Evolutionary conservation across 2,888 invertebrate species (phyloP).

Genomic region (Eupithecia centaureata): DNA sequence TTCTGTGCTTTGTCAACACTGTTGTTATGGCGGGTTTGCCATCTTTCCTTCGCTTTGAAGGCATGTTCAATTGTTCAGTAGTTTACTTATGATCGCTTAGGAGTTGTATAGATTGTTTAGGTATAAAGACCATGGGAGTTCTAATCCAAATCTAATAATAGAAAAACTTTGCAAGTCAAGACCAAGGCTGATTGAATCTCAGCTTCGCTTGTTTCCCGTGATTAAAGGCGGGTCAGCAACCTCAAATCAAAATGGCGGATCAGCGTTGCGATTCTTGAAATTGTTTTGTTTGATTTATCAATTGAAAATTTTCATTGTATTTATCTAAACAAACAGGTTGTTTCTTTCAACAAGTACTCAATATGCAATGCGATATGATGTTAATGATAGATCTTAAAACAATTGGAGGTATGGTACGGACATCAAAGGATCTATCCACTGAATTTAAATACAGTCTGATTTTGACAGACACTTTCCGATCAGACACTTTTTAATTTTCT

Average conservation of each 20-base stretch:
- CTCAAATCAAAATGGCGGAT: slow-evolving; percentile 41
- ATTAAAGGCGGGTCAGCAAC: slow-evolving; percentile 39
- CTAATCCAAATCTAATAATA: slow-evolving; percentile 4
- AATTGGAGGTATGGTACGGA: too few species aligned
- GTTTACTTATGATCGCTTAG: too few species aligned
- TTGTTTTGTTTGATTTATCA: slow-evolving; percentile 29
- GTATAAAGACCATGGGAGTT: not conserved
- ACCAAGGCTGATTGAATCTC: slow-evolving; percentile 33
- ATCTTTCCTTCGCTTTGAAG: too few species aligned
- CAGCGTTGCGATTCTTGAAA: slow-evolving; percentile 36
- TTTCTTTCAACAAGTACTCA: not conserved
- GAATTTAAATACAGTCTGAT: not conserved
- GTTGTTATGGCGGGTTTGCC: too few species aligned
- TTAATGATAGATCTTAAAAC: not conserved
- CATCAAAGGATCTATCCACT: too few species aligned
- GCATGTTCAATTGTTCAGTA: too few species aligned
- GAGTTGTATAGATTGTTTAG: too few species aligned
- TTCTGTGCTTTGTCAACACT: too few species aligned
- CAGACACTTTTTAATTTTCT: too few species aligned
- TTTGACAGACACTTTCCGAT: too few species aligned
- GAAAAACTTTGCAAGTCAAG: slow-evolving; percentile 25
- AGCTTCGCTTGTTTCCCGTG: slow-evolving; percentile 38
- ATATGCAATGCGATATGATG: not conserved
- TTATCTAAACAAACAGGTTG: not conserved
- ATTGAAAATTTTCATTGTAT: slow-evolving; percentile 25